Evolutionary conservation across 64 coral and sea anemone species (phyloP), one percentile per base, ranked within the genome.

Genomic region (Porites lutea): DNA sequence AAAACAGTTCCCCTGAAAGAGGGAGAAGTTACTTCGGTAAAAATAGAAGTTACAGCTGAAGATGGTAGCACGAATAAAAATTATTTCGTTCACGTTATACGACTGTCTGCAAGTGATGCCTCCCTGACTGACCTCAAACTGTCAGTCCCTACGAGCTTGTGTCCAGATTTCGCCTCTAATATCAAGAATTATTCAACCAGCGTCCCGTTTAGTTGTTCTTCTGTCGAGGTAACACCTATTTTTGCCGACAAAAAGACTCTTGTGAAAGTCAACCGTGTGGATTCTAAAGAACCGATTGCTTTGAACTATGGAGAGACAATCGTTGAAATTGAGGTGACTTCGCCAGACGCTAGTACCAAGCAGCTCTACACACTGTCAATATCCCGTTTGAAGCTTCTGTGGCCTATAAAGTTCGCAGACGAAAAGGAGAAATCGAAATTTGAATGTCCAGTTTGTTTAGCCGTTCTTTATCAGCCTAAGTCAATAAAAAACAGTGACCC

Each of bases 51-150:
- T 6, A 84, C 93, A 22, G 90, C 96, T 7, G 96, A 98, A 93
- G 93, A 98, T 93, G 96, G 96, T 15, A 66, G 62, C 72, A 95
- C 96, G 23, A 93, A 93, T 53, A 98, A 98, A 27, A 98, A 90
- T 83, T 98, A 98, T 79, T 87, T 90, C 59, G 90, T 95, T 23
- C 82, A 91, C 7, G 93, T 89, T 37, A 95, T 74, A 3, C 71
- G 96, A 9, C 53, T 98, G 44, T 98, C 93, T 12, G 90, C 93
- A 19, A 98, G 91, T 23, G 90, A 98, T 75, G 96, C 96, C 2
- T 93, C 90, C 0, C 72, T 98, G 11, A 82, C 90, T 13, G 60
- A 82, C 18, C 77, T 98, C 71, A 93, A 90, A 65, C 79, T 93
- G 50, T 98, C 96, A 55, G 5, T 63, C 15, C 6, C 61, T 22